These are phyloP conservation scores for Rhingia campestris DNA, from an alignment of 2,888 invertebrate genomes.

Conservation along the genomic window DNA sequence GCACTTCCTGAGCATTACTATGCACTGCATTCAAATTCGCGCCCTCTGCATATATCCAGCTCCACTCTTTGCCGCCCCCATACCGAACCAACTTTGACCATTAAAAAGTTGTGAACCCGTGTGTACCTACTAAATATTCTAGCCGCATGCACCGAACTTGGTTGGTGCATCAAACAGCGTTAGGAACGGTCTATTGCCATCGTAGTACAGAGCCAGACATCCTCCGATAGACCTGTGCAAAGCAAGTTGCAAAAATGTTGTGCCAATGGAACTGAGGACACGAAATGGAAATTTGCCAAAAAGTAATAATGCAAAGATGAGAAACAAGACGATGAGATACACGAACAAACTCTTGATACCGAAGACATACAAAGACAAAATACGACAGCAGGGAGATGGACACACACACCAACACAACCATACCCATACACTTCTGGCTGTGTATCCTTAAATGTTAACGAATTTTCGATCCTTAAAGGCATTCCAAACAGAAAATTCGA, in stretches of 20 bases:
- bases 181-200: slow-evolving; percentile 12
- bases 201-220: slow-evolving; percentile 22
- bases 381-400: background rate
- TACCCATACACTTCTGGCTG: too few relatives aligned
- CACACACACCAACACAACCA: background rate
- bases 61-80: background rate
- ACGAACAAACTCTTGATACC: background rate
- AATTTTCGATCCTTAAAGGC: slow-evolving; percentile 58
- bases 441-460: background rate
- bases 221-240: slow-evolving; percentile 40
- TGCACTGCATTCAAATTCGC: slow-evolving; percentile 57
- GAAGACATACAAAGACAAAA: background rate
- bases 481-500: slow-evolving; percentile 32
- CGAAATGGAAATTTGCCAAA: slow-evolving; percentile 72
- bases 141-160: slow-evolving; percentile 60
- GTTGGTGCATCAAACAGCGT: slow-evolving; percentile 25
- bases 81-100: slow-evolving; percentile 65
- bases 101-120: slow-evolving; percentile 70
- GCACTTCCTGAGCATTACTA: slow-evolving; percentile 54
- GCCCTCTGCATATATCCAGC: background rate
- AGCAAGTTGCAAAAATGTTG: slow-evolving; percentile 28
- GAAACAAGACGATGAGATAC: slow-evolving; percentile 6
- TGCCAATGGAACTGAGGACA: slow-evolving; percentile 40
- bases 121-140: slow-evolving; percentile 71
- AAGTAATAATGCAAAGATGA: slow-evolving; percentile 61